These are phyloP conservation scores for Porites lutea DNA, from an alignment of 64 coral and sea anemone species.

Conservation along the genomic window DNA sequence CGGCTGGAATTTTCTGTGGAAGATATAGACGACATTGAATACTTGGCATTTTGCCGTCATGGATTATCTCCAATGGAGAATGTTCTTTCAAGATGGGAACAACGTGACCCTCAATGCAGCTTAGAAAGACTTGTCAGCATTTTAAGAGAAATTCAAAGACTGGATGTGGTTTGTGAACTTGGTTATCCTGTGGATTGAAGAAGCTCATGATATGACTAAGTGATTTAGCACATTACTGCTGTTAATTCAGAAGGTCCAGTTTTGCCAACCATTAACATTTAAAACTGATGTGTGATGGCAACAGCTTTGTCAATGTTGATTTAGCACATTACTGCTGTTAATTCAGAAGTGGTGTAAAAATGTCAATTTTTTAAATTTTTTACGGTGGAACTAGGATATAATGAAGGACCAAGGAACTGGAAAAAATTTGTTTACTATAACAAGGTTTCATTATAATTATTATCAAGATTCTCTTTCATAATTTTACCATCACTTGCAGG, in stretches of 20 bases:
- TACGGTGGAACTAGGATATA: too few relatives aligned
- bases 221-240: neutral
- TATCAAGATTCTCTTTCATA: too few relatives aligned
- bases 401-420: too few relatives aligned
- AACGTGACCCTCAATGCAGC: conserved; percentile 45
- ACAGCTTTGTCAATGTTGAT: neutral
- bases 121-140: conserved; percentile 44
- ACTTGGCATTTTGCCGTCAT: neutral
- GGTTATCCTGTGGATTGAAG: neutral
- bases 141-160: conserved; percentile 48
- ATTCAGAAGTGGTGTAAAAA: too few relatives aligned
- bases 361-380: too few relatives aligned
- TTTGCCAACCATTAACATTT: too few relatives aligned
- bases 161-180: conserved; percentile 55
- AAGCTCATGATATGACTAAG: neutral
- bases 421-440: too few relatives aligned
- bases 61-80: conserved; percentile 72
- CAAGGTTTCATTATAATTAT: too few relatives aligned
- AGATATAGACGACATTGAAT: conserved; percentile 45
- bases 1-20: conserved; percentile 30
- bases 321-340: neutral
- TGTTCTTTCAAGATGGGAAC: conserved; percentile 52
- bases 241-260: too few relatives aligned
- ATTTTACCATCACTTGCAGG: too few relatives aligned
- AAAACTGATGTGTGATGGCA: too few relatives aligned